Evolutionary conservation across 2,113 vertebrate genomes (phyloP).

Genomic region (Sakesphorus luctuosus): DNA sequence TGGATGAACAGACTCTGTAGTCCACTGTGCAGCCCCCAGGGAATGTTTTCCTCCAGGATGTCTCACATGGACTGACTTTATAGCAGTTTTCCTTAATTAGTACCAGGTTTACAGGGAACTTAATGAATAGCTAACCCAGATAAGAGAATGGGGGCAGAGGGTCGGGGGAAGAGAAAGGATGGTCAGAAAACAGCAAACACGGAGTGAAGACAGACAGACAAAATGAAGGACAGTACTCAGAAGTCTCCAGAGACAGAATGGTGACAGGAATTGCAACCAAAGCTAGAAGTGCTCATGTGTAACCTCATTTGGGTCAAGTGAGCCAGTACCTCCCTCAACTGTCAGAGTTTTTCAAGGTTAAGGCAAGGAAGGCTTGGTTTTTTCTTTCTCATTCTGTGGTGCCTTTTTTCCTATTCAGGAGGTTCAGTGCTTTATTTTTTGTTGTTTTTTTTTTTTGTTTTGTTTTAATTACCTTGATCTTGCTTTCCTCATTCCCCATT

Average conservation of each 20-base stretch:
- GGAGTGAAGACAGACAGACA: neutral
- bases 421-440: neutral
- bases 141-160: neutral
- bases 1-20: neutral
- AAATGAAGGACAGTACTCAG: neutral
- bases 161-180: neutral
- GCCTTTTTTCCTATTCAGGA: neutral
- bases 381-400: neutral
- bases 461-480: conserved; percentile 25
- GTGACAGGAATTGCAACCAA: neutral
- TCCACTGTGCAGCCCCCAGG: neutral
- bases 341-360: neutral
- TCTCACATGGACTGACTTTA: neutral
- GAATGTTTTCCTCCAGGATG: neutral
- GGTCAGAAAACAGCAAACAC: neutral
- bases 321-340: neutral
- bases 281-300: neutral
- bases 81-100: neutral
- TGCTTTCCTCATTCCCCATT: neutral
- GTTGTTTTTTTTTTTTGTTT: neutral
- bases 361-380: neutral
- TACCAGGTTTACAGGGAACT: neutral
- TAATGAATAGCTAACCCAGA: neutral
- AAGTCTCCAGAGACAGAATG: neutral
- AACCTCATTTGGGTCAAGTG: neutral